A percentile compares a stretch with the other conserved stretches of the same genome.
Conservation (phyloP, 2,888 invertebrate species). For the Synanthedon vespiformis region DNA sequence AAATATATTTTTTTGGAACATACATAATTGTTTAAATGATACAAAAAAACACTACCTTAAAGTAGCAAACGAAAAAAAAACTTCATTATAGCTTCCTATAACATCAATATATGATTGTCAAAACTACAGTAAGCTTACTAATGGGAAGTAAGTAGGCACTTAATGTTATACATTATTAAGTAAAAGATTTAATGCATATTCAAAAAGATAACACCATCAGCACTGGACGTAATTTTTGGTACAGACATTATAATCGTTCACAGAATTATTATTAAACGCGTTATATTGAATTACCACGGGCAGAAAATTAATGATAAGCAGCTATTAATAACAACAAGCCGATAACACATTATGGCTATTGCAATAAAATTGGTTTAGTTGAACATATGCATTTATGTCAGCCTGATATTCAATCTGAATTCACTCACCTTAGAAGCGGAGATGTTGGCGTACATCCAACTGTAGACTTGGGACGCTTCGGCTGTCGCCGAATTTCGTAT, state of each 20-base stretch:
- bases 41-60: too few relatives aligned
- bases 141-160: background rate
- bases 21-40: too few relatives aligned
- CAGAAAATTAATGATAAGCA: conserved; percentile 36
- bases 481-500: conserved; percentile 54
- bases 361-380: conserved; percentile 5
- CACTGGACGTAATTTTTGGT: conserved; percentile 13
- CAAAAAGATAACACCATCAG: background rate
- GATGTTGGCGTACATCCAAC: conserved; percentile 68
- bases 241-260: conserved; percentile 19
- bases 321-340: conserved; percentile 28
- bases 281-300: conserved; percentile 20
- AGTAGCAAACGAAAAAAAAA: too few relatives aligned
- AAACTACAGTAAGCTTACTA: background rate
- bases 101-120: background rate
- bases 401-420: conserved; percentile 19
- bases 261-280: conserved; percentile 18
- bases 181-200: too few relatives aligned
- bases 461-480: conserved; percentile 43
- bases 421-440: conserved; percentile 60
- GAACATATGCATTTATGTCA: conserved; percentile 22
- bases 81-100: background rate
- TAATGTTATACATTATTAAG: too few relatives aligned
- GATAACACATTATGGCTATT: conserved; percentile 16
- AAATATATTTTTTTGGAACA: too few relatives aligned